These are phyloP conservation scores for Balaeniceps rex DNA, from an alignment of 2,113 vertebrate genomes.

Conservation along the genomic window DNA sequence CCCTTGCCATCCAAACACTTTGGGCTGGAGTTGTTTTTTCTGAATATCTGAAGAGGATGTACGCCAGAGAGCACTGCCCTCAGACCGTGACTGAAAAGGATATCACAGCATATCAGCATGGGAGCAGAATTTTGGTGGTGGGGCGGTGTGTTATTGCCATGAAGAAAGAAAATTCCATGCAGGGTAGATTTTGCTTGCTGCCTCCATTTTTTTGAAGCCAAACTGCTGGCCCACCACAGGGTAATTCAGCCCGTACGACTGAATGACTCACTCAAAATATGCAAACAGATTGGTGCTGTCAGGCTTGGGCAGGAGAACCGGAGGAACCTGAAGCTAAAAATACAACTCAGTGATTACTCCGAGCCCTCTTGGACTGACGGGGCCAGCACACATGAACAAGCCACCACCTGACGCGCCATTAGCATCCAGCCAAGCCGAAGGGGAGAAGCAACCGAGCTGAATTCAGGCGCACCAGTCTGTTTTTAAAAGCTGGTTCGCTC, in stretches of 20 bases:
- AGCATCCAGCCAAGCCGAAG: neutral
- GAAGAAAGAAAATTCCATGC: neutral
- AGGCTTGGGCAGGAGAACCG: neutral
- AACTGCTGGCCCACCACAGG: neutral
- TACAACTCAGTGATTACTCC: neutral
- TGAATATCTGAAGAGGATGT: neutral
- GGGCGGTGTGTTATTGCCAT: neutral
- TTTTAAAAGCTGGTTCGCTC: neutral
- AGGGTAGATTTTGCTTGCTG: neutral
- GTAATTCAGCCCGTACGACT: neutral
- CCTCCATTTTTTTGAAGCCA: neutral
- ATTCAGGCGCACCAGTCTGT: neutral
- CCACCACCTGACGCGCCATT: neutral
- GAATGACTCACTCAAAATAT: neutral
- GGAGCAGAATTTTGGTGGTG: neutral
- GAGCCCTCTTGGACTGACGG: neutral
- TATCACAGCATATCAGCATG: neutral
- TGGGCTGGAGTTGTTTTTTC: neutral
- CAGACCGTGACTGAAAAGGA: neutral
- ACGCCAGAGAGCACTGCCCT: neutral
- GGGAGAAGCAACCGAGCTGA: neutral
- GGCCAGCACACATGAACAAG: neutral
- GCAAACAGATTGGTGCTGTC: neutral
- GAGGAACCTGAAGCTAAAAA: neutral
- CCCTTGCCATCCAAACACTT: neutral